These are phyloP conservation scores for Bilobella aurantiaca DNA, from an alignment of 1,140 invertebrate species.

Conservation along the genomic window DNA sequence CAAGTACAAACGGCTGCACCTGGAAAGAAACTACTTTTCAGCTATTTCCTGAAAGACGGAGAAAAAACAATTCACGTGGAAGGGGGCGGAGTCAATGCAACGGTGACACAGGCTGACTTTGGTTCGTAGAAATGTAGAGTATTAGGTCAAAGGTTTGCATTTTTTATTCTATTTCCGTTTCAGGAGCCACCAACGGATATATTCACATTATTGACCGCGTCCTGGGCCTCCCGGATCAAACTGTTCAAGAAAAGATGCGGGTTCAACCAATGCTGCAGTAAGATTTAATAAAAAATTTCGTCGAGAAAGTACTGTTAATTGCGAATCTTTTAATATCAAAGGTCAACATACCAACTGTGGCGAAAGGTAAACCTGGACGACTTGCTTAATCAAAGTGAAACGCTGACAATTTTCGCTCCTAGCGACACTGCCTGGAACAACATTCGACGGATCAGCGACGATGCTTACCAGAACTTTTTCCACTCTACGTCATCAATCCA, in stretches of 20 bases:
- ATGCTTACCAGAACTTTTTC: constrained; percentile 56
- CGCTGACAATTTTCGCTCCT: constrained; percentile 84
- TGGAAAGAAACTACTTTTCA: constrained; percentile 69
- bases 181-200: constrained; percentile 75
- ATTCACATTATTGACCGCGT: constrained; percentile 91
- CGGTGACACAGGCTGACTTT: constrained; percentile 74
- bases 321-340: constrained; percentile 38
- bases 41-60: constrained; percentile 53
- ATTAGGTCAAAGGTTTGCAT: constrained; percentile 50
- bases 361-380: constrained; percentile 60
- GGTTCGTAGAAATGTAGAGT: constrained; percentile 36
- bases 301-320: background rate
- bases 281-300: constrained; percentile 36
- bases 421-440: constrained; percentile 73
- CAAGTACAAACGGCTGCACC: constrained; percentile 60
- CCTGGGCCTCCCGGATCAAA: constrained; percentile 80
- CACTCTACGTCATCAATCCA: background rate
- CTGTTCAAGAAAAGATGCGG: constrained; percentile 50
- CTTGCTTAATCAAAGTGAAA: constrained; percentile 60
- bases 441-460: constrained; percentile 56
- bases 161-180: background rate
- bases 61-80: constrained; percentile 71
- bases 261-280: constrained; percentile 80
- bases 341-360: constrained; percentile 62
- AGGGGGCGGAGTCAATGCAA: constrained; percentile 81